These are phyloP conservation scores for Pemphigus obesinymphae DNA, from an alignment of 1,140 invertebrate species.

Conservation along the genomic window DNA sequence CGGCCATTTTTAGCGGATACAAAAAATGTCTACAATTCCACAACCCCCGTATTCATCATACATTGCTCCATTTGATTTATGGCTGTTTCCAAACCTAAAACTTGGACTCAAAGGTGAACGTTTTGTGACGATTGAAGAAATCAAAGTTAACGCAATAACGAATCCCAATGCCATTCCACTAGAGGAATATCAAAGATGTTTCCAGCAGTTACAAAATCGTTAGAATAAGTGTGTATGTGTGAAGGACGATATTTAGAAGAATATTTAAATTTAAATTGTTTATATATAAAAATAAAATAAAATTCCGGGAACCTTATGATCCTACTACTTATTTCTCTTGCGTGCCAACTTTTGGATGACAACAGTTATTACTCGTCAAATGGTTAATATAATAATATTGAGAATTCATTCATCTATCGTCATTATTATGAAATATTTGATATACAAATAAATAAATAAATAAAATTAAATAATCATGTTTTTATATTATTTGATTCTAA, in stretches of 20 bases:
- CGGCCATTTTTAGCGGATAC: slow-evolving; percentile 44
- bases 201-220: neutral
- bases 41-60: slow-evolving; percentile 49
- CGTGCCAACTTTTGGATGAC: too few relatives aligned
- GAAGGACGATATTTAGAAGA: neutral
- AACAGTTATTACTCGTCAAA: too few relatives aligned
- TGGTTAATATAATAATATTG: too few relatives aligned
- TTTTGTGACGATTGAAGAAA: slow-evolving; percentile 46
- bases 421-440: too few relatives aligned
- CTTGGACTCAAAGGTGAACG: slow-evolving; percentile 33
- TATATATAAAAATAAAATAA: neutral
- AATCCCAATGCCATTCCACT: neutral
- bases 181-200: neutral
- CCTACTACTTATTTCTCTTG: too few relatives aligned
- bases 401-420: too few relatives aligned
- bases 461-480: too few relatives aligned
- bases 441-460: too few relatives aligned
- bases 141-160: neutral
- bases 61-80: slow-evolving; percentile 43
- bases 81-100: neutral
- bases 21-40: slow-evolving; percentile 42
- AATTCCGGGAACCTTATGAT: neutral
- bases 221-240: neutral
- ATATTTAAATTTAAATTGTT: neutral
- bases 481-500: too few relatives aligned